Percentiles rank a stretch among this genome's conserved stretches.
phyloP scores from a whole-genome alignment of 2,797 vertebrate species.

The Sebastolobus altivelis region DNA sequence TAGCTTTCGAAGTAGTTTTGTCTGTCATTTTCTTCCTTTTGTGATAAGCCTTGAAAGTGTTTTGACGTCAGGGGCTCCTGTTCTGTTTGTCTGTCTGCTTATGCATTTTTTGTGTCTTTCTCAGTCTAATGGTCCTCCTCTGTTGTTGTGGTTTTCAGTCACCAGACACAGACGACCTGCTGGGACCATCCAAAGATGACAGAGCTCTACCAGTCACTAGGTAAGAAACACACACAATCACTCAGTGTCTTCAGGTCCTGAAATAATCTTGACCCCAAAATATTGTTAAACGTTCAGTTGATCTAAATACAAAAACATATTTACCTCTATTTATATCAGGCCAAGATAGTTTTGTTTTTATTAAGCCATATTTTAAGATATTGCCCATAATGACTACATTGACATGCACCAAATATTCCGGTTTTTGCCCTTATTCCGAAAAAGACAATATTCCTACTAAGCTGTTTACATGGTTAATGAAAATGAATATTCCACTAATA shows the following conservation, averaged over 20 bases:
- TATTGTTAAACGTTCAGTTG: neutral
- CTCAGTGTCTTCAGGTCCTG: slow-evolving; percentile 3
- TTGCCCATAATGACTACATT: neutral
- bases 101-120: neutral
- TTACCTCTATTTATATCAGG: neutral
- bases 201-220: slow-evolving; percentile 96
- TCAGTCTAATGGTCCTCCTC: slow-evolving; percentile 29
- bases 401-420: no score
- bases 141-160: slow-evolving; percentile 83
- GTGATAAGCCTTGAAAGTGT: neutral
- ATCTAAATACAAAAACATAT: neutral
- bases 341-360: neutral
- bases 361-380: neutral
- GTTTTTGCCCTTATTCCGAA: no score
- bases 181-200: slow-evolving; percentile 99
- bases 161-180: slow-evolving; percentile 96
- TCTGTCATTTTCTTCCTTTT: neutral
- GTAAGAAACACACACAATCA: slow-evolving; percentile 78
- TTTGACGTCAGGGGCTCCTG: neutral
- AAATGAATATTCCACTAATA: no score
- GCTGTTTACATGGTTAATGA: no score
- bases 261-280: neutral
- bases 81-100: slow-evolving; percentile 18
- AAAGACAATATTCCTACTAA: no score
- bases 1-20: neutral